Base-by-base conservation (phyloP, 2,888 invertebrate species). In the Agrochola macilenta region DNA sequence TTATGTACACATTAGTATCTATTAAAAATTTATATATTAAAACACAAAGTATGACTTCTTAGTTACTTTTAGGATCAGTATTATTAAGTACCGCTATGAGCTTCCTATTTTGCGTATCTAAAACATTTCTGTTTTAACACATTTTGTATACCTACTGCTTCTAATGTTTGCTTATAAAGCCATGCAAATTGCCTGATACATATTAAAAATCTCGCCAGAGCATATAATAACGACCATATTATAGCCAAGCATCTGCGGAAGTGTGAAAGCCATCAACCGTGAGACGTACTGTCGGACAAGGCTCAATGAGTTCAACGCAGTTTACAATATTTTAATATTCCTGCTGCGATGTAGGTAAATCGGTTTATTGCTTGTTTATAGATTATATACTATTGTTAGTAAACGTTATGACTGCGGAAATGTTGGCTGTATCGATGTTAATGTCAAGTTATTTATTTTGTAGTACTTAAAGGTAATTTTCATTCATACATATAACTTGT, bases 281-380 rank as follows among this genome's bases (percentile, higher is more conserved):
- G 78, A 78, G 66, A 75, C 52, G 46, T 61, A 72, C 52, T 26
- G 43, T 61, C 46, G 69, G 58, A 63, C 82, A 84, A 82, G 85
- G 85, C 46, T 85, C 82, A 75, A 46, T 75, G 83, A 68, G 69
- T 80, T 77, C 61, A 70, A 64, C 39, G 39, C 54, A 82, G 71
- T 61, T 78, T 57, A 71, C 66, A 75, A 66, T 82, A 79, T 64
- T 74, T 85, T 82, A 82, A 82, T 85, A 82, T 84, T 85, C 86
- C 64, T 74, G 17, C 74, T 58, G 69, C 54, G 78, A 78, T 78
- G 74, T 72, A 78, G 78, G 85, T 81, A 84, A 84, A 83, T 81
- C 71, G 61, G 35, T 81, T 81, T 72, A 78, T 78, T 63, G 65
- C 69, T 74, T 74, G 71, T 74, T 65, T 39, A 61, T 84, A 69